A percentile compares a stretch with the other conserved stretches of the same genome.
phyloP scores from a whole-genome alignment of 2,797 vertebrate genomes.

The Loriculus beryllinus region DNA sequence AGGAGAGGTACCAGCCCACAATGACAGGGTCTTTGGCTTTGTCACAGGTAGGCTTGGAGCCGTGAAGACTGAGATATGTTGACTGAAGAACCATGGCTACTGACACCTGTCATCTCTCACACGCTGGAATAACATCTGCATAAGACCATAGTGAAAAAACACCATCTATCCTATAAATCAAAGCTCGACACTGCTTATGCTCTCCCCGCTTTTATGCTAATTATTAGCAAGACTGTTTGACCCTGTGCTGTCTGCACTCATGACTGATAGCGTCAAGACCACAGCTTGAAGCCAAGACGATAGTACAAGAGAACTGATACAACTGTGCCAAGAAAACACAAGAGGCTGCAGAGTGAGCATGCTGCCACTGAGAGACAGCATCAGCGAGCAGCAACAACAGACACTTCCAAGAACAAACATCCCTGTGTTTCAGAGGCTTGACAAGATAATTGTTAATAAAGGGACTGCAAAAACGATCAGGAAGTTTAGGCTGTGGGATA shows the following conservation, averaged over 20 bases:
- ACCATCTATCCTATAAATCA: not conserved
- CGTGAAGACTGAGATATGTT: not conserved
- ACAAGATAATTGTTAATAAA: not conserved
- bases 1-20: not conserved
- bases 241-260: not conserved
- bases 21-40: not conserved
- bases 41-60: not conserved
- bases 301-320: not conserved
- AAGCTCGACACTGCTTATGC: not conserved
- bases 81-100: not conserved
- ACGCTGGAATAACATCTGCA: not conserved
- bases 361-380: conserved; percentile 3
- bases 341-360: not conserved
- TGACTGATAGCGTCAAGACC: not conserved
- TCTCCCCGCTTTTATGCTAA: not conserved
- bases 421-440: not conserved
- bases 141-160: not conserved
- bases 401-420: not conserved
- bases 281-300: conserved; percentile 14
- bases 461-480: not conserved
- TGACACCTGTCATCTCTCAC: not conserved
- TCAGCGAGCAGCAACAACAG: not conserved
- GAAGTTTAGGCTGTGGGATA: not conserved
- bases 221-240: not conserved
- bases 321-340: conserved; percentile 11